Percentiles rank a stretch among this genome's conserved stretches.
Conservation (phyloP, 2,888 invertebrate species). For the Leptopilina myrica region DNA sequence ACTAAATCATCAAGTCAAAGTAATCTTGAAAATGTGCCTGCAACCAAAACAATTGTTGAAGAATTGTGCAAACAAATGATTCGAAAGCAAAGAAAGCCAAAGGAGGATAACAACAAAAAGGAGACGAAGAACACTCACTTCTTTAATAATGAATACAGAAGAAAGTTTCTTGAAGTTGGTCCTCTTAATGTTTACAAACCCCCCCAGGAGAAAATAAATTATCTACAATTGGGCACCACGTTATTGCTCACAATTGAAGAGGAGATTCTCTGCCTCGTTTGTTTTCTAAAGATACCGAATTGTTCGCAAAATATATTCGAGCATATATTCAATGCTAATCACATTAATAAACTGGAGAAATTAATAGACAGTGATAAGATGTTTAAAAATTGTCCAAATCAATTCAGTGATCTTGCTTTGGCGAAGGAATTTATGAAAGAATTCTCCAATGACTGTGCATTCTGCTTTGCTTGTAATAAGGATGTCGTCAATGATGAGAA, state of each 20-base stretch:
- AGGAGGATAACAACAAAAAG: neutral
- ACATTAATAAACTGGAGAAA: constrained; percentile 56
- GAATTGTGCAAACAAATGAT: constrained; percentile 5
- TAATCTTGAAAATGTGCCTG: neutral
- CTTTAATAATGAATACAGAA: constrained; percentile 22
- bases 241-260: constrained; percentile 51
- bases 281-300: constrained; percentile 55
- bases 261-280: constrained; percentile 59
- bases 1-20: neutral
- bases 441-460: constrained; percentile 28
- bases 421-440: constrained; percentile 41
- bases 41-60: constrained; percentile 10
- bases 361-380: constrained; percentile 52
- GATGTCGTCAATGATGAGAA: constrained; percentile 42
- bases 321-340: constrained; percentile 60
- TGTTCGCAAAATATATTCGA: constrained; percentile 57
- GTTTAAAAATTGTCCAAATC: constrained; percentile 50
- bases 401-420: constrained; percentile 49
- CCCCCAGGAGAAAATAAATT: constrained; percentile 45
- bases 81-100: neutral
- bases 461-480: constrained; percentile 48
- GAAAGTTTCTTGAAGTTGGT: constrained; percentile 47
- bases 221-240: constrained; percentile 51
- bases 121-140: neutral
- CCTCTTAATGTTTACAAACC: constrained; percentile 51